Base-by-base conservation (phyloP, 2,113 vertebrate genomes). In the Phocoena sinus region DNA sequence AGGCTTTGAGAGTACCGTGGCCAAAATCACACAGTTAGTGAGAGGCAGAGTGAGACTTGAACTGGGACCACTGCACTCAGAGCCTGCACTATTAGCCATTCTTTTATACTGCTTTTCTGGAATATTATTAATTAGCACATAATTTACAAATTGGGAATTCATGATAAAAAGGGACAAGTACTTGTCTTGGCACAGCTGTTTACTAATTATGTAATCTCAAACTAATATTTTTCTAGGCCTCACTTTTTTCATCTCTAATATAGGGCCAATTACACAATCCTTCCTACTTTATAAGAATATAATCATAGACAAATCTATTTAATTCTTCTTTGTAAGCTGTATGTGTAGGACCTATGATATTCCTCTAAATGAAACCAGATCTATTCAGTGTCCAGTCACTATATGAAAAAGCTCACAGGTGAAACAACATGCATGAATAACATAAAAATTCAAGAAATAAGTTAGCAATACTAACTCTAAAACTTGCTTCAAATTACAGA, bases 401-500 rank as follows among this genome's bases (percentile, higher is more conserved):
- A 50, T 6, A 41, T n/a, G 28, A 87, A 23, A 93, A 95, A 67
- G 20, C 36, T 88, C 47, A 23, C 20, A 93, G 65, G 95, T 93
- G 13, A 77, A 76, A 76, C 25, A 91, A 65, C 60, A 62, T 38
- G 18, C 23, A 77, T 71, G 58, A 96, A 70, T 87, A 70, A 92
- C 41, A 44, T 73, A 68, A 89, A 94, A 97, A 81, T 31, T 94
- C 82, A 93, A 89, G 71, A 89, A 91, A 81, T 90, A 88, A 88
- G 80, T 97, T 95, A 44, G 50, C 23, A n/a, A 74, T 60, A 82
- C 96, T 95, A 96, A 92, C 41, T 82, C 74, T 89, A 76, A 96
- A 96, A 47, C 80, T 91, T 68, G 38, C 56, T 96, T 96, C 96
- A 85, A 94, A 95, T 96, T 95, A 93, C 92, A 90, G 96, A 93